Conservation (phyloP, 2,888 invertebrate genomes). For the Charanyca ferruginea region DNA sequence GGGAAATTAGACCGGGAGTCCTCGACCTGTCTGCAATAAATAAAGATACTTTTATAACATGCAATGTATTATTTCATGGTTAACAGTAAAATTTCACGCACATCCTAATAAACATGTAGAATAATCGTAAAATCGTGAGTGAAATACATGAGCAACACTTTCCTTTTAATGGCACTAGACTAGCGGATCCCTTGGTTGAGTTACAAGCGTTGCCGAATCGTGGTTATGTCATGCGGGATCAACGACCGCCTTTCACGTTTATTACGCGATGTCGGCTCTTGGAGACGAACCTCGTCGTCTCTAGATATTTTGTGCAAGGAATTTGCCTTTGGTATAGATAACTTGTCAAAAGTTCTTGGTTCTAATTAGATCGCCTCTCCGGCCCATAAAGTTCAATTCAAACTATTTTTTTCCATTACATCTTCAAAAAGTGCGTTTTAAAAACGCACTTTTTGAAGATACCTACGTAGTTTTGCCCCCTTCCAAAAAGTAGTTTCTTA, state of each 20-base stretch:
- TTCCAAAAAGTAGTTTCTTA: too few relatives aligned
- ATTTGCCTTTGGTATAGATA: too few relatives aligned
- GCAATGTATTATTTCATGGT: conserved; percentile 11
- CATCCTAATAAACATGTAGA: conserved; percentile 32
- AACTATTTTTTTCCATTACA: too few relatives aligned
- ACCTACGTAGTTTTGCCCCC: too few relatives aligned
- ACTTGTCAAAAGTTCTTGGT: too few relatives aligned
- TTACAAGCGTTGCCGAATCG: conserved; percentile 69
- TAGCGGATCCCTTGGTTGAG: conserved; percentile 62
- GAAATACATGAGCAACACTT: conserved; percentile 50
- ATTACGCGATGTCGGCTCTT: conserved; percentile 55
- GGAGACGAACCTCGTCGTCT: conserved; percentile 18
- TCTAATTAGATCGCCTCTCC: background rate
- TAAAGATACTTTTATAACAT: conserved; percentile 3
- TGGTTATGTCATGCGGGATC: conserved; percentile 79
- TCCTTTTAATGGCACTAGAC: conserved; percentile 58
- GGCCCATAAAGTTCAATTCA: too few relatives aligned
- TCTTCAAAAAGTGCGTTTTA: too few relatives aligned
- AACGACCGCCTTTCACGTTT: conserved; percentile 76
- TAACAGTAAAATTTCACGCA: conserved; percentile 24
- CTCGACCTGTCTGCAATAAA: conserved; percentile 5
- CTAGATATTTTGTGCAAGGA: conserved; percentile 18
- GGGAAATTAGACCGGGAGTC: conserved; percentile 6
- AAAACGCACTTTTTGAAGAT: too few relatives aligned
- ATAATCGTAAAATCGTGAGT: conserved; percentile 46